Conservation (phyloP, 2,888 invertebrate species). For the Sclerodermus sp. region DNA sequence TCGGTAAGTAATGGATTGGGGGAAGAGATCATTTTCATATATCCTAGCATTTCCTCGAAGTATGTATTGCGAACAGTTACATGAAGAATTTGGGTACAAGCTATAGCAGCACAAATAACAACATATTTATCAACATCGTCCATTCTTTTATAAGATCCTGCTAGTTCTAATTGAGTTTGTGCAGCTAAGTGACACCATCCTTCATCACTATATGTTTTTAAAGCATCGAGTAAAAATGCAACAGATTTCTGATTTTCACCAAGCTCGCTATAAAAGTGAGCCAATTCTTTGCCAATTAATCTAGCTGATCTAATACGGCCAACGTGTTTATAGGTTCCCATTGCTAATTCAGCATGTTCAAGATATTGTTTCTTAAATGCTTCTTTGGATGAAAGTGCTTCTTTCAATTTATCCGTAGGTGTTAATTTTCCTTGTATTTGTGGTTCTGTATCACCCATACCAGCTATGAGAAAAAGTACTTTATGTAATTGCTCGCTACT, state of each 20-base stretch:
- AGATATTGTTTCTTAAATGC: conserved; percentile 88
- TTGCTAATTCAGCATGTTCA: conserved; percentile 90
- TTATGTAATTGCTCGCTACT: conserved; percentile 87
- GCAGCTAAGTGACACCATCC: conserved; percentile 84
- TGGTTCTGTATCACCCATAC: conserved; percentile 79
- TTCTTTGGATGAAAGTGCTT: conserved; percentile 86
- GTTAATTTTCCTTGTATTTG: conserved; percentile 59
- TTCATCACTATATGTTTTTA: conserved; percentile 84
- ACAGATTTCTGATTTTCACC: conserved; percentile 88
- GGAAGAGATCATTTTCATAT: conserved; percentile 61
- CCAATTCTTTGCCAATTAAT: conserved; percentile 84
- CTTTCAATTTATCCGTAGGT: conserved; percentile 83
- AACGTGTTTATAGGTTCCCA: conserved; percentile 96
- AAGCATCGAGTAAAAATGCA: conserved; percentile 82
- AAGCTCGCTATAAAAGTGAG: conserved; percentile 84
- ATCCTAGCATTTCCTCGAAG: conserved; percentile 80
- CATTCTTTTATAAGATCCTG: conserved; percentile 81
- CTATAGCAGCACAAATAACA: conserved; percentile 78
- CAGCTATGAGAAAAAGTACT: conserved; percentile 87
- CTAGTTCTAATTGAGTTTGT: conserved; percentile 80
- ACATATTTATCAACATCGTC: conserved; percentile 76
- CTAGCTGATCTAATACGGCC: conserved; percentile 78
- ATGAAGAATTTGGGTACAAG: conserved; percentile 75
- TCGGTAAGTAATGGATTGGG: conserved; percentile 61
- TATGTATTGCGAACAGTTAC: conserved; percentile 74